Base-by-base conservation (phyloP, 2,888 invertebrate genomes). In the Ichneumoninae sp. region DNA sequence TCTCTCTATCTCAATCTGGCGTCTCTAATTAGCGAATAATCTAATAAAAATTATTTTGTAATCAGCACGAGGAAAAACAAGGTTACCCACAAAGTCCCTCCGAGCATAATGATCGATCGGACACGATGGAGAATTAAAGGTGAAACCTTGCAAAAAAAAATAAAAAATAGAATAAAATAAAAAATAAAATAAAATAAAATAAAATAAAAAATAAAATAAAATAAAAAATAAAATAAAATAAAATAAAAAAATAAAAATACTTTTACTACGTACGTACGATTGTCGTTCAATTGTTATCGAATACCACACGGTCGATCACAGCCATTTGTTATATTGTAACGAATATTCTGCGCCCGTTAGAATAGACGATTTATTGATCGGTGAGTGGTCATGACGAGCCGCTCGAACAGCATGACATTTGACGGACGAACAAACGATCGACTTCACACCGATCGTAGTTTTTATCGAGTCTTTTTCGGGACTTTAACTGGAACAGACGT, bases 11-110 rank as follows among this genome's bases (percentile, higher is more conserved):
- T 57, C 57, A 57, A 57, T 57, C 26, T 22, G 22, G 57, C 57
- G 16, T 57, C 57, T 57, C 22, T 57, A 57, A 57, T 57, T 57
- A 57, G 10, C 57, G 57, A 57, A 57, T 57, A 57, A 57, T 26
- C 26, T 57, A 57, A 57, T 22, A 26, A 26, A 13, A 26, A 57
- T 57, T 57, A 57, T 26, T 57, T 57, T 57, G 57, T 57, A 57
- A 57, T 57, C 26, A 26, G 8, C 26, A 26, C 57, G 0, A 8
- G 54, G 8, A 54, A 54, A 54, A 54, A 22, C 54, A 22, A 54
- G 54, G 54, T 54, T 54, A 22, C n/a, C 22, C 54, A 22, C 54
- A 54, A 22, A 54, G 26, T 57, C 10, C 26, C 13, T 57, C 26
- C 26, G 22, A 10, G 26, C 26, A 26, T 13, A 57, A 57, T 26